Percentiles rank a stretch among this genome's conserved stretches.
Conservation (phyloP, 2,888 invertebrate genomes). For the Lampropteryx suffumata region DNA sequence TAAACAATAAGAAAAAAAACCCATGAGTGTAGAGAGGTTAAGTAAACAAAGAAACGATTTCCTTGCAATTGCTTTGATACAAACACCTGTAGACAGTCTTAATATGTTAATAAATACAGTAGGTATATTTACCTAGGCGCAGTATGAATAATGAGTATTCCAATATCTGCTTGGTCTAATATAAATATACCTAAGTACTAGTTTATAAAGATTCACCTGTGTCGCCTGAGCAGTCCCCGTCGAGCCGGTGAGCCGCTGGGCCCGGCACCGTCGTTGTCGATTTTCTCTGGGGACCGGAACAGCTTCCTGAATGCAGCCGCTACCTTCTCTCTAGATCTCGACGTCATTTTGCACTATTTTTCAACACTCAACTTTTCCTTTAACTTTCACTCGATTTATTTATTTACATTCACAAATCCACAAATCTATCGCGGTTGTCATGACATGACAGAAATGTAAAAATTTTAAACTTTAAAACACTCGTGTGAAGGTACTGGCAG, state of each 20-base stretch:
- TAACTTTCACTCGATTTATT: slow-evolving; percentile 48
- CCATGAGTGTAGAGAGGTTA: too few relatives aligned
- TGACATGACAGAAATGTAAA: slow-evolving; percentile 60
- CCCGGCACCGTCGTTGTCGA: slow-evolving; percentile 84
- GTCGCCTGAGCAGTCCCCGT: slow-evolving; percentile 75
- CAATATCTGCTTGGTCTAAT: too few relatives aligned
- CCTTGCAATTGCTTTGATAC: too few relatives aligned
- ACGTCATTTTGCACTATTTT: slow-evolving; percentile 84
- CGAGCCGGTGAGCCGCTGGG: slow-evolving; percentile 85
- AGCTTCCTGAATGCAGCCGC: slow-evolving; percentile 91
- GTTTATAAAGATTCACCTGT: slow-evolving; percentile 52
- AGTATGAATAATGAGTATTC: too few relatives aligned
- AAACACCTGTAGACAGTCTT: too few relatives aligned
- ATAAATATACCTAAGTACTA: too few relatives aligned
- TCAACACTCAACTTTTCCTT: slow-evolving; percentile 48
- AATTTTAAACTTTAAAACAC: slow-evolving; percentile 50
- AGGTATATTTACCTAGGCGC: too few relatives aligned
- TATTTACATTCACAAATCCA: slow-evolving; percentile 50
- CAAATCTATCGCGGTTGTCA: slow-evolving; percentile 47
- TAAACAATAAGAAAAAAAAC: too few relatives aligned
- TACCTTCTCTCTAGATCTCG: slow-evolving; percentile 91
- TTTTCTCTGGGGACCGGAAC: slow-evolving; percentile 88
- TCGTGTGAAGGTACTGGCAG: slow-evolving; percentile 29
- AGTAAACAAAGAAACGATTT: too few relatives aligned
- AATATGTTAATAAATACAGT: too few relatives aligned